Evolutionary conservation across 2,797 vertebrate genomes (phyloP).

Genomic region (Girardinus metallicus): DNA sequence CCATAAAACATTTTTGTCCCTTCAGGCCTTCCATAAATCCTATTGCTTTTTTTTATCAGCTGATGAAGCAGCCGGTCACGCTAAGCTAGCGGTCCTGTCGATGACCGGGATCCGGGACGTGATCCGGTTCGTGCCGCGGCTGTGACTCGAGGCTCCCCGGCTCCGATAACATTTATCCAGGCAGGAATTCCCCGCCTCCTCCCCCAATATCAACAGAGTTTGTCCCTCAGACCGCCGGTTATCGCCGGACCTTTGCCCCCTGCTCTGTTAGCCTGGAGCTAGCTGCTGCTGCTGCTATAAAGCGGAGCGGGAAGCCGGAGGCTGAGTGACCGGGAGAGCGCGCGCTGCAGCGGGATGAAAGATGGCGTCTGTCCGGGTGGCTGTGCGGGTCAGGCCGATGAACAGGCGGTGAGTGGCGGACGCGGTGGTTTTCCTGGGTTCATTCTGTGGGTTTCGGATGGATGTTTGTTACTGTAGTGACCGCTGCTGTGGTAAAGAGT

Average conservation of each 20-base stretch:
- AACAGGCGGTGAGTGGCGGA: constrained; percentile 88
- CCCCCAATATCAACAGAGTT: too few relatives aligned
- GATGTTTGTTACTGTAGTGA: not conserved
- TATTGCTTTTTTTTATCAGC: constrained; percentile 49
- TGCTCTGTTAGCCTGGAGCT: constrained; percentile 25
- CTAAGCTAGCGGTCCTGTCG: constrained; percentile 34
- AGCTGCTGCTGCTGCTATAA: not conserved
- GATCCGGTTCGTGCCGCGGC: constrained; percentile 15
- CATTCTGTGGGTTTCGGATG: not conserved
- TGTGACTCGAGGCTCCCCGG: not conserved
- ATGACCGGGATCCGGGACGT: not conserved
- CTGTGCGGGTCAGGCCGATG: constrained; percentile 93
- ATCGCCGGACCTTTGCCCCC: constrained; percentile 43
- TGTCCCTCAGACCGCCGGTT: not conserved
- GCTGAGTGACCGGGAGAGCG: not conserved
- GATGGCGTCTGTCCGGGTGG: constrained; percentile 97
- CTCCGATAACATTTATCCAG: not conserved
- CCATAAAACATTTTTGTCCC: not conserved
- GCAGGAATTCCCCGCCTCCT: not conserved
- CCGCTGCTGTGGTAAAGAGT: not conserved
- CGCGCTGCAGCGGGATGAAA: constrained; percentile 54
- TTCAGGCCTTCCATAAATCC: constrained; percentile 10
- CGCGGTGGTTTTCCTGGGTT: not conserved
- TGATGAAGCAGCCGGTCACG: constrained; percentile 6
- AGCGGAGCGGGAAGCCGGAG: not conserved